Evolutionary conservation across 2,113 vertebrate genomes (phyloP).

Genomic region (Vicugna pacos): DNA sequence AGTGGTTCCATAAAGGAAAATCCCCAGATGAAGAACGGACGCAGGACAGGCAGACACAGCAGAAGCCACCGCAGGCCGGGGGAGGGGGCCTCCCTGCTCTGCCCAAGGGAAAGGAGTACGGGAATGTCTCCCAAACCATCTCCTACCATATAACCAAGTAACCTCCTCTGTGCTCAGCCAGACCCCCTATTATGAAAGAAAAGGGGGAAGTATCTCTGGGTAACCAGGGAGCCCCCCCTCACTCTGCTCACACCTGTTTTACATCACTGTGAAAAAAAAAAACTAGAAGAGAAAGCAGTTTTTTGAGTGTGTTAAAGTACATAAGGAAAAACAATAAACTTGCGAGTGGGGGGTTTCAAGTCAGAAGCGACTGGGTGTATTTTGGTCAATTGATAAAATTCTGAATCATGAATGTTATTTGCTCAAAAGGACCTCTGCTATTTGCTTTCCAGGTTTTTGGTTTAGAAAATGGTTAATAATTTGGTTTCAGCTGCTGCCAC

Average conservation of each 20-base stretch:
- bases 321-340: not conserved
- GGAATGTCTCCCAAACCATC: not conserved
- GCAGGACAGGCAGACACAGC: not conserved
- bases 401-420: not conserved
- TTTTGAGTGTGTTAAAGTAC: not conserved
- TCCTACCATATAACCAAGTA: not conserved
- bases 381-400: not conserved
- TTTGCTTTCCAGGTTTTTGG: not conserved
- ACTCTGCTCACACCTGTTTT: not conserved
- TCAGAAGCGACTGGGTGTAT: not conserved
- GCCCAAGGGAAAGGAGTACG: not conserved
- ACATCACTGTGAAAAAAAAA: not conserved
- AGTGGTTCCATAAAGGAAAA: not conserved
- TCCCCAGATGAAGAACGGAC: not conserved
- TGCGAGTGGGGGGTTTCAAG: not conserved
- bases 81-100: not conserved
- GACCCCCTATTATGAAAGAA: not conserved
- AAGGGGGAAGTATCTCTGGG: not conserved
- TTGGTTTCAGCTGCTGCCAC: not conserved
- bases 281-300: not conserved
- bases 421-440: not conserved
- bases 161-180: not conserved
- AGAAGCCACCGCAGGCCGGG: not conserved
- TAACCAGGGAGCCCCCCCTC: too few relatives aligned
- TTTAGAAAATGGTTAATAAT: constrained; percentile 28